These are phyloP conservation scores for Agrilus planipennis DNA, from an alignment of 1,140 invertebrate species.

Conservation along the genomic window DNA sequence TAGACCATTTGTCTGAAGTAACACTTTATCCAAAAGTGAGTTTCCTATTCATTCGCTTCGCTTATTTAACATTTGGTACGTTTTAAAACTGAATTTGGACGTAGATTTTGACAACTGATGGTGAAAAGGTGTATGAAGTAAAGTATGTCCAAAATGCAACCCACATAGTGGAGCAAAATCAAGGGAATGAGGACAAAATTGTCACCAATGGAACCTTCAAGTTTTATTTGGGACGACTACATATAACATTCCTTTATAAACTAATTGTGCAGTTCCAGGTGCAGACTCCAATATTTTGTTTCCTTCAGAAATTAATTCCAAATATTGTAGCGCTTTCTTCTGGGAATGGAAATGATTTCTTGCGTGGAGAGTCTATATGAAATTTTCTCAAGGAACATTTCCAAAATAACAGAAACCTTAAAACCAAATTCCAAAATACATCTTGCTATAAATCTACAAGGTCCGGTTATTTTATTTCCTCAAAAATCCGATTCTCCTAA, in stretches of 20 bases:
- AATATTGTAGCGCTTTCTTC: conserved; percentile 22
- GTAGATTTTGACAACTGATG: conserved; percentile 58
- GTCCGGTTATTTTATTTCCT: conserved; percentile 63
- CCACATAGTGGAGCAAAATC: conserved; percentile 38
- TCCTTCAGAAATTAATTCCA: background rate
- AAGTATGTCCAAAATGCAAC: conserved; percentile 62
- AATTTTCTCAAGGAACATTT: conserved; percentile 48
- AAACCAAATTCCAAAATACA: conserved; percentile 51
- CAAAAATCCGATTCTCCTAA: conserved; percentile 70
- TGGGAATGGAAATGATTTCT: conserved; percentile 23
- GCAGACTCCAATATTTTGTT: conserved; percentile 5
- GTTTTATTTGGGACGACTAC: conserved; percentile 56
- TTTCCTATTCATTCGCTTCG: background rate
- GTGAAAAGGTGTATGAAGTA: conserved; percentile 64
- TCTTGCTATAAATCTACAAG: conserved; percentile 59
- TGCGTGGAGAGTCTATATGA: conserved; percentile 17
- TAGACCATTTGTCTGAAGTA: conserved; percentile 61
- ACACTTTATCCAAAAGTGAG: conserved; percentile 66
- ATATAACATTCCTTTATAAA: conserved; percentile 58
- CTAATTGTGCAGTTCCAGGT: conserved; percentile 58
- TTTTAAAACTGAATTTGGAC: background rate
- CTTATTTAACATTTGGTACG: background rate
- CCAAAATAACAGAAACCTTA: conserved; percentile 37
- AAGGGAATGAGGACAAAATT: conserved; percentile 34
- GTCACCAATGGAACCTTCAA: conserved; percentile 57